phyloP scores from a whole-genome alignment of 2,797 vertebrate species.

The Zenarchopterus dispar region DNA sequence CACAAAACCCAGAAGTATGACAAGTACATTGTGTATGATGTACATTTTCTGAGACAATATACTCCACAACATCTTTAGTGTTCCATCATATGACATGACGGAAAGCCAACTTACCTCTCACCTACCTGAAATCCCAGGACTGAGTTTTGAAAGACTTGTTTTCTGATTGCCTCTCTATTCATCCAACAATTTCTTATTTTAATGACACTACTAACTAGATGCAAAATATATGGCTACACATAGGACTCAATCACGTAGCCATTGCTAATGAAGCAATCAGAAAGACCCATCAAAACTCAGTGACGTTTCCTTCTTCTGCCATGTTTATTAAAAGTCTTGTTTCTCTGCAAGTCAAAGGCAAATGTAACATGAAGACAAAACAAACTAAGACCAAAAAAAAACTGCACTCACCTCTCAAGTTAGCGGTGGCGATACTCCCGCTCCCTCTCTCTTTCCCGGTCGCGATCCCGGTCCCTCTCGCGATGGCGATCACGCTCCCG shows the following conservation, averaged over 20 bases:
- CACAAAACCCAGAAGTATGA: slow-evolving; percentile 22
- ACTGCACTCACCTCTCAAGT: slow-evolving; percentile 52
- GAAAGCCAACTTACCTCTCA: slow-evolving; percentile 66
- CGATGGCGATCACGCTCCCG: slow-evolving; percentile 95
- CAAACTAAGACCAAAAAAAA: not conserved
- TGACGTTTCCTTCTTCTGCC: slow-evolving; percentile 9
- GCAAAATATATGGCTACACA: not conserved
- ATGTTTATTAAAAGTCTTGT: not conserved
- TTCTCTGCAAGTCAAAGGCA: slow-evolving; percentile 17
- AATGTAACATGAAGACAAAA: slow-evolving; percentile 3
- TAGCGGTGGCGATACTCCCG: slow-evolving; percentile 97
- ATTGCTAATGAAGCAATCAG: slow-evolving; percentile 34
- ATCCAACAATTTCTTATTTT: slow-evolving; percentile 3
- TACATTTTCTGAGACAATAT: slow-evolving; percentile 22
- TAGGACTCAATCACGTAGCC: not conserved
- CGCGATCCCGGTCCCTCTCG: slow-evolving; percentile 93
- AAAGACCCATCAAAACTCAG: slow-evolving; percentile 17
- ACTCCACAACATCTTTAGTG: slow-evolving; percentile 9
- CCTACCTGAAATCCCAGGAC: slow-evolving; percentile 56
- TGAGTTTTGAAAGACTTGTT: slow-evolving; percentile 26
- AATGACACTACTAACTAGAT: not conserved
- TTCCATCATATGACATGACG: not conserved
- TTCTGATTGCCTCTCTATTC: slow-evolving; percentile 34
- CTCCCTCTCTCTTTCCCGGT: slow-evolving; percentile 94
- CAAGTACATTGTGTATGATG: not conserved